Base-by-base conservation (phyloP, 2,113 vertebrate genomes). In the Lontra canadensis region DNA sequence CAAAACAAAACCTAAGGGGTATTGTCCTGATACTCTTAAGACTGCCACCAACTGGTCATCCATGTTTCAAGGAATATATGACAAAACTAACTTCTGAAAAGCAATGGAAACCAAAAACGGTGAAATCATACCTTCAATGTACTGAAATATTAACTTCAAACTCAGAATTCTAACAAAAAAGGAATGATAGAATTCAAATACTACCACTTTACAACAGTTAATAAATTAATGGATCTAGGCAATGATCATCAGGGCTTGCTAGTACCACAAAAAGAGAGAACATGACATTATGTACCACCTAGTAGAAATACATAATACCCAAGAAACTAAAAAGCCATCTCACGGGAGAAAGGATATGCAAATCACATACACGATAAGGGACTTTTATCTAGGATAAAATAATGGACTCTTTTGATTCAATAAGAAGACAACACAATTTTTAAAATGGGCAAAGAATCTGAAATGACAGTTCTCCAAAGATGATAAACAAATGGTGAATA, bases 81-180 rank as follows among this genome's bases (percentile, higher is more conserved):
- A 80, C 57, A 67, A 95, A 97, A 47, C 15, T 95, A 39, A 86
- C 25, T 89, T 79, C 63, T 74, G 67, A 80, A 94, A 92, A 65
- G 20, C 59, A 88, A 83, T 34, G 61, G 92, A 52, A 91, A 36
- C 31, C 36, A 69, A 21, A 73, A 10, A 25, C 3, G 39, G 34
- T 55, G n/a, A 93, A 82, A 83, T 63, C 21, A 0, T 80, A 90
- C 7, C 44, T 73, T 88, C 52, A 84, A 44, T 31, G 25, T 79
- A 36, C 13, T 79, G 15, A 90, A 93, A 93, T n/a, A 78, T 34
- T 88, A 88, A 36, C 42, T 88, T 94, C 14, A 29, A 84, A 88
- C 52, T 90, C 39, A 59, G n/a, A 88, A 91, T 42, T 91, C 76
- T 95, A 88, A 74, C 17, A 73, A 71, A 78, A 42, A 91, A 90